Evolutionary conservation across 2,888 invertebrate species (phyloP), one percentile per base, ranked within the genome.

Genomic region (Ichneumoninae sp.): DNA sequence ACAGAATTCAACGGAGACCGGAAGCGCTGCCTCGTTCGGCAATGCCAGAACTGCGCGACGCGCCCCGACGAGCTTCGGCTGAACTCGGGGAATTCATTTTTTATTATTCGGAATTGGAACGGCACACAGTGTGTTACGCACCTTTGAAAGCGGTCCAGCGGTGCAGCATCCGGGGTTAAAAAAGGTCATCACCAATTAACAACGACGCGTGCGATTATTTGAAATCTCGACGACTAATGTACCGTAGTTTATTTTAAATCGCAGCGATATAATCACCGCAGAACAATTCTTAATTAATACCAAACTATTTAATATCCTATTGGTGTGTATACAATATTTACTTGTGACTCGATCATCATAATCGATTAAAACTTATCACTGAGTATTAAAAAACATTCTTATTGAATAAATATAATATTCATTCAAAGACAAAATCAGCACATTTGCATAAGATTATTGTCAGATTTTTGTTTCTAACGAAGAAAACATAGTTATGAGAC

Each of bases 371-470:
- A 85, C 70, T 74, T 82, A 85, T 87, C 84, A 85, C 83, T 75
- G 79, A 84, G 76, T 86, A 89, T 88, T 87, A 82, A 57, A 57
- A 57, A 90, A 89, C 87, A 87, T 89, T 85, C 71, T 76, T 62
- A 69, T 40, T 70, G 60, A 70, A 83, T 70, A 66, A 83, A 82
- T 65, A 79, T 87, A 82, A 81, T 78, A 76, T 80, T 87, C 77
- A 74, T 81, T 79, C 70, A 71, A 84, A 78, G 68, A 77, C 72
- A 83, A 86, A 90, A 90, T 80, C 83, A 88, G 89, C 88, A 81
- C 65, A 87, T 90, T 87, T 86, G 88, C 86, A 89, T 86, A 90
- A 89, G 88, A 88, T 91, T 91, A 91, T 91, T 91, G 91, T 91
- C 91, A 91, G 87, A 89, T 89, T 88, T 88, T 83, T 80, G 33